A percentile compares a stretch with the other conserved stretches of the same genome.
phyloP scores from a whole-genome alignment of 2,113 vertebrate genomes.

The Haplochromis vanheusdeni region DNA sequence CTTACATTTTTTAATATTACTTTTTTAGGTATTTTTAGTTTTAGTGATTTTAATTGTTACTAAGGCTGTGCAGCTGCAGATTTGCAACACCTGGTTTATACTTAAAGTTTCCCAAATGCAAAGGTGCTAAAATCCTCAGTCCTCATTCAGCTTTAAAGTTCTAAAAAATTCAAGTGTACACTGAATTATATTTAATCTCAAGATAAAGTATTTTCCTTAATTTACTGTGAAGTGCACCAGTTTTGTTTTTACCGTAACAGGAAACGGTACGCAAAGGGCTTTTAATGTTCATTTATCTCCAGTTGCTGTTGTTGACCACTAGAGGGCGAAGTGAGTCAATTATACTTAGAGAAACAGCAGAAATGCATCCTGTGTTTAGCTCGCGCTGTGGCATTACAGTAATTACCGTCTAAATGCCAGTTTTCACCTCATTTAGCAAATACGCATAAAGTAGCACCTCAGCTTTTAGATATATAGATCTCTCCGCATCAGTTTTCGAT shows the following conservation, averaged over 20 bases:
- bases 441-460: not conserved
- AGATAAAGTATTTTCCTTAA: not conserved
- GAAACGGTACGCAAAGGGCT: not conserved
- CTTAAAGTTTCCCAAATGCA: not conserved
- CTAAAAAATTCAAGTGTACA: not conserved
- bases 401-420: not conserved
- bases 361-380: not conserved
- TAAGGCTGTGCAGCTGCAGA: not conserved
- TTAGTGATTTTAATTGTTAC: not conserved
- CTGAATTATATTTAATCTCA: not conserved
- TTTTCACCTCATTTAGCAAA: not conserved
- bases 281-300: not conserved
- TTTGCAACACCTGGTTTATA: not conserved
- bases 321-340: conserved; percentile 26
- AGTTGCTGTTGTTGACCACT: conserved; percentile 7
- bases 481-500: not conserved
- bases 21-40: not conserved
- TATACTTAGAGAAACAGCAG: not conserved
- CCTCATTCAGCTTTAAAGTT: not conserved
- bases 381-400: not conserved
- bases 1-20: not conserved
- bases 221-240: not conserved
- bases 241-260: not conserved
- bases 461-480: not conserved
- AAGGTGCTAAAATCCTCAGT: not conserved